Evolutionary conservation across 1,140 invertebrate genomes (phyloP).

Genomic region (Mizuhopecten yessoensis): DNA sequence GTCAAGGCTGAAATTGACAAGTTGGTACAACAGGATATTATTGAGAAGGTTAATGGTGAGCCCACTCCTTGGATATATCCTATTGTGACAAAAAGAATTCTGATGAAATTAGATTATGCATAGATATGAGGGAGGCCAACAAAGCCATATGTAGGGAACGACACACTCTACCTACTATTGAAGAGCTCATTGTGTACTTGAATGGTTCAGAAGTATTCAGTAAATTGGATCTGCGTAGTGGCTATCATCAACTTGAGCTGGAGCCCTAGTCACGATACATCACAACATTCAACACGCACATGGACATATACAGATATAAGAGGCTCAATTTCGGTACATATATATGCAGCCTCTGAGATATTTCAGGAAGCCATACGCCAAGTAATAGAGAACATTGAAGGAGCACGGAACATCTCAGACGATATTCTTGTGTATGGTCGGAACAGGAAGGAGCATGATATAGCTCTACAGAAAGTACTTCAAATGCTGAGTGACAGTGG

Average conservation of each 20-base stretch:
- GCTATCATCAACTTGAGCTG: conserved; percentile 62
- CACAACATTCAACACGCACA: conserved; percentile 63
- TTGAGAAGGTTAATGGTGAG: conserved; percentile 60
- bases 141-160: conserved; percentile 68
- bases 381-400: not conserved
- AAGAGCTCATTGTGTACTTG: conserved; percentile 71
- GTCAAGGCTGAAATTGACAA: conserved; percentile 64
- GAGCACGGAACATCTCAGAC: conserved; percentile 66
- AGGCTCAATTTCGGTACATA: conserved; percentile 70
- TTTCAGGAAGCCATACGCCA: conserved; percentile 60
- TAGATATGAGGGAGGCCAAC: conserved; percentile 74
- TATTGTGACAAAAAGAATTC: conserved; percentile 60
- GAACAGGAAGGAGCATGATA: conserved; percentile 66
- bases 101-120: conserved; percentile 69
- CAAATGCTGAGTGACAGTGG: conserved; percentile 61
- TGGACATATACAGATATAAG: conserved; percentile 56
- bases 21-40: conserved; percentile 67
- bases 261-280: conserved; percentile 55
- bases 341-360: conserved; percentile 65
- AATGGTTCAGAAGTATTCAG: conserved; percentile 64
- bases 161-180: conserved; percentile 70
- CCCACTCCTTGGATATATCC: conserved; percentile 62
- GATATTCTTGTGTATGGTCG: conserved; percentile 67
- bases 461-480: conserved; percentile 65
- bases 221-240: conserved; percentile 61